Conservation (phyloP, 2,888 invertebrate genomes). For the Hartigia nigra region DNA sequence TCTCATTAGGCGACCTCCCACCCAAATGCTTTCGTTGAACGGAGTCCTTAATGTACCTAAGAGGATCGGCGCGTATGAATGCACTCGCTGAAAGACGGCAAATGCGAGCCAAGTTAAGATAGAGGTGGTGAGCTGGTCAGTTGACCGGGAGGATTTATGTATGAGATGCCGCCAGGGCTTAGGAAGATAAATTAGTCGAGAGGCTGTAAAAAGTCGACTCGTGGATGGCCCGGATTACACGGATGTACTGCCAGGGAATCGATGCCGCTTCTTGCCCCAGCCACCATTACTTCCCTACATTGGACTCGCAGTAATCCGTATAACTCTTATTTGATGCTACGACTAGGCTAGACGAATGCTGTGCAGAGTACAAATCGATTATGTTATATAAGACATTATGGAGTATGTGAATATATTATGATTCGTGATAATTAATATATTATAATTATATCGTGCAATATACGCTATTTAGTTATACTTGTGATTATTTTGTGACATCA, state of each 20-base stretch:
- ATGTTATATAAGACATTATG: not conserved
- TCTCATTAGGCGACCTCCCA: not conserved
- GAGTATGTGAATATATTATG: not conserved
- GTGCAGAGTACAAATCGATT: not conserved
- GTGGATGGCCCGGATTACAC: slow-evolving; percentile 54
- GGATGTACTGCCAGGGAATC: slow-evolving; percentile 48
- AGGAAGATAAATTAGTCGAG: slow-evolving; percentile 54
- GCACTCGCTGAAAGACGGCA: slow-evolving; percentile 15
- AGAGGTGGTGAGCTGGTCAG: slow-evolving; percentile 31
- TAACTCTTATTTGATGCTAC: not conserved
- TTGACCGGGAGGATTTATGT: slow-evolving; percentile 53
- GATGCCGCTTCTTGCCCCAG: slow-evolving; percentile 41
- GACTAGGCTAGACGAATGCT: not conserved
- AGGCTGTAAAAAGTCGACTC: slow-evolving; percentile 52
- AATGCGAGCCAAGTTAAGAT: slow-evolving; percentile 13
- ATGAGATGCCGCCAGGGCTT: slow-evolving; percentile 46
- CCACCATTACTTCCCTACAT: slow-evolving; percentile 20
- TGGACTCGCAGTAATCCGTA: not conserved
- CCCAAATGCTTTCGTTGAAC: not conserved
- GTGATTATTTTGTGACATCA: not conserved
- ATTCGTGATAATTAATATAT: not conserved
- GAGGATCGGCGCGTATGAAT: slow-evolving; percentile 12
- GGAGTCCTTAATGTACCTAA: not conserved
- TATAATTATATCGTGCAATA: not conserved
- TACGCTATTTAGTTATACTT: not conserved